phyloP scores from a whole-genome alignment of 2,888 invertebrate genomes.

The Leistus spinibarbis region DNA sequence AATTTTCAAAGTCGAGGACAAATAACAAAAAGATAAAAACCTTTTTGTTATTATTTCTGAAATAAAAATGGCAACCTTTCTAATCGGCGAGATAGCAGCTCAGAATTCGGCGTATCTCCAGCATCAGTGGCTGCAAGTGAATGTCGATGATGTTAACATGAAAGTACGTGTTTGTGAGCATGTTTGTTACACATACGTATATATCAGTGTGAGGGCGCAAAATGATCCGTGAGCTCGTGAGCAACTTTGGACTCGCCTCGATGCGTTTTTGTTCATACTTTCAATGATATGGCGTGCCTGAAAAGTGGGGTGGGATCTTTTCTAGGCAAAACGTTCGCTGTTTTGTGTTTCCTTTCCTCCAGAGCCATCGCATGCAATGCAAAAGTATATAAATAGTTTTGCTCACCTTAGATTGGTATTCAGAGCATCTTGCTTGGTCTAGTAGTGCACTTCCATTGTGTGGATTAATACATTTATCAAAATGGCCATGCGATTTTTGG shows the following conservation, averaged over 20 bases:
- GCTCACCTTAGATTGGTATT: background rate
- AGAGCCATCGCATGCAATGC: background rate
- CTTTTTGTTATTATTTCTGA: background rate
- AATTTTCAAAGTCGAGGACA: background rate
- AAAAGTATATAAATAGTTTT: background rate
- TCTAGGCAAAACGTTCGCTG: background rate
- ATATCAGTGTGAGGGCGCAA: background rate
- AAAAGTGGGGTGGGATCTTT: background rate
- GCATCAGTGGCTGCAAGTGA: background rate
- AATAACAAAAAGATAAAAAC: background rate
- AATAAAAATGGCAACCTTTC: background rate
- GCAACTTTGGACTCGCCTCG: slow-evolving; percentile 40
- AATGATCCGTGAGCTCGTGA: too few species aligned
- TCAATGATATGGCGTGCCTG: slow-evolving; percentile 40
- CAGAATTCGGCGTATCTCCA: background rate
- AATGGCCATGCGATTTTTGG: slow-evolving; percentile 6
- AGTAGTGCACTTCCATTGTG: background rate
- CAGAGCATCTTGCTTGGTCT: background rate
- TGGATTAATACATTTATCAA: background rate
- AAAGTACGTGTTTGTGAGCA: background rate
- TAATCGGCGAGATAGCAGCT: background rate
- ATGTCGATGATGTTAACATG: background rate
- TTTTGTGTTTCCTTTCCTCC: background rate
- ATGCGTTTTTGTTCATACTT: slow-evolving; percentile 45
- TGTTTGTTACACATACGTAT: background rate